Conservation (phyloP, 2,113 vertebrate species). For the Clarias gariepinus region DNA sequence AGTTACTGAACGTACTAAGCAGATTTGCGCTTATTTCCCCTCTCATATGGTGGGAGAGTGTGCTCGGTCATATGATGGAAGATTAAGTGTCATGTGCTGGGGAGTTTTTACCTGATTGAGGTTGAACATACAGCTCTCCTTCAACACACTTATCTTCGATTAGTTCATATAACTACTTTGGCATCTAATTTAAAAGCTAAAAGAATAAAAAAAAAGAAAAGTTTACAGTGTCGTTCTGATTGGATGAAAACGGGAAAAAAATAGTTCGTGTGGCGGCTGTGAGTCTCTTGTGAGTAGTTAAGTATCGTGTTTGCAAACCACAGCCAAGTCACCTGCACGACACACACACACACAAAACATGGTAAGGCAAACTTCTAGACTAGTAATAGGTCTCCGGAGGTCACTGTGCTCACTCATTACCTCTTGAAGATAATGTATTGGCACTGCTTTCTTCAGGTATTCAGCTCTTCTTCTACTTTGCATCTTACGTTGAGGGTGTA, state of each 20-base stretch:
- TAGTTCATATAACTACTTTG: not conserved
- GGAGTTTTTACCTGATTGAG: not conserved
- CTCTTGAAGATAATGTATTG: conserved; percentile 63
- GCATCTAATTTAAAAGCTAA: not conserved
- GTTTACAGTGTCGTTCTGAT: not conserved
- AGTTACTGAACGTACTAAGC: conserved; percentile 48
- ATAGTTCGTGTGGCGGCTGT: not conserved
- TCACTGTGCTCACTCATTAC: conserved; percentile 4
- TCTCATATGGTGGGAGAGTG: conserved; percentile 64
- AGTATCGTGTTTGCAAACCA: not conserved
- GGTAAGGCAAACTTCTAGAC: not conserved
- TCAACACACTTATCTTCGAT: conserved; percentile 14
- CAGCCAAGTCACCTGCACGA: conserved; percentile 23
- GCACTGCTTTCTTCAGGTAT: conserved; percentile 52
- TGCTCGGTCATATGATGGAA: conserved; percentile 67
- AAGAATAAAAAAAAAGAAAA: not conserved
- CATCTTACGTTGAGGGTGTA: conserved; percentile 62
- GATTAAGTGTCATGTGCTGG: conserved; percentile 67
- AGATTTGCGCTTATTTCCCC: conserved; percentile 68
- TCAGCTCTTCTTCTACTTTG: conserved; percentile 58
- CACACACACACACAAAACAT: not conserved
- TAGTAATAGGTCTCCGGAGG: conserved; percentile 36
- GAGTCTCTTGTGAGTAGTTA: not conserved
- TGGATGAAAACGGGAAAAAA: not conserved
- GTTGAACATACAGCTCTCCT: not conserved